Evolutionary conservation across 1,140 invertebrate species (phyloP).

Genomic region (Brachionus rubens): DNA sequence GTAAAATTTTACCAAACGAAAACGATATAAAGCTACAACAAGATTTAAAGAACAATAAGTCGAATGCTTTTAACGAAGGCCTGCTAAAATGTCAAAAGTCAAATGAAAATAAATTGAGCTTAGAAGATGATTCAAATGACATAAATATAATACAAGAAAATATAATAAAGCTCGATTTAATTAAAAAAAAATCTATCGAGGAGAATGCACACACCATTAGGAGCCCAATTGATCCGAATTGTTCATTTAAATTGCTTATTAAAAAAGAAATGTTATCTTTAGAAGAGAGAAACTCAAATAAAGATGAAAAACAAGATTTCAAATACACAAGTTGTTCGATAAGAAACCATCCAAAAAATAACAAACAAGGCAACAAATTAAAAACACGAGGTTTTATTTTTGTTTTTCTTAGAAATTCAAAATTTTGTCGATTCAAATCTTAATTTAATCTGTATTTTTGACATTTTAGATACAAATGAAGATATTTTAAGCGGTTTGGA

Average conservation of each 20-base stretch:
- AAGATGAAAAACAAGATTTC: not conserved
- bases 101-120: not conserved
- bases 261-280: conserved; percentile 9
- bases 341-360: not conserved
- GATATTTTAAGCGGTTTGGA: too few relatives aligned
- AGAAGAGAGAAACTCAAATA: not conserved
- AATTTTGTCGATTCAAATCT: too few relatives aligned
- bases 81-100: not conserved
- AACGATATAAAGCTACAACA: too few relatives aligned
- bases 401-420: too few relatives aligned
- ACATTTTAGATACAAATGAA: too few relatives aligned
- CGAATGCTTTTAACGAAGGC: not conserved
- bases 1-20: too few relatives aligned
- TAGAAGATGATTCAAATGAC: not conserved
- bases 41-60: too few relatives aligned
- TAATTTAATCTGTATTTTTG: too few relatives aligned
- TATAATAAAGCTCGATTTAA: not conserved
- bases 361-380: not conserved
- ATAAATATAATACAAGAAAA: not conserved
- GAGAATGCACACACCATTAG: not conserved
- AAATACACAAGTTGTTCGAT: too few relatives aligned
- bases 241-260: conserved; percentile 8
- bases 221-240: not conserved
- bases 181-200: conserved; percentile 19
- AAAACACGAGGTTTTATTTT: not conserved